Percentiles rank a stretch among this genome's conserved stretches.
phyloP scores from a whole-genome alignment of 2,113 vertebrate genomes.

The Lagenorhynchus albirostris region DNA sequence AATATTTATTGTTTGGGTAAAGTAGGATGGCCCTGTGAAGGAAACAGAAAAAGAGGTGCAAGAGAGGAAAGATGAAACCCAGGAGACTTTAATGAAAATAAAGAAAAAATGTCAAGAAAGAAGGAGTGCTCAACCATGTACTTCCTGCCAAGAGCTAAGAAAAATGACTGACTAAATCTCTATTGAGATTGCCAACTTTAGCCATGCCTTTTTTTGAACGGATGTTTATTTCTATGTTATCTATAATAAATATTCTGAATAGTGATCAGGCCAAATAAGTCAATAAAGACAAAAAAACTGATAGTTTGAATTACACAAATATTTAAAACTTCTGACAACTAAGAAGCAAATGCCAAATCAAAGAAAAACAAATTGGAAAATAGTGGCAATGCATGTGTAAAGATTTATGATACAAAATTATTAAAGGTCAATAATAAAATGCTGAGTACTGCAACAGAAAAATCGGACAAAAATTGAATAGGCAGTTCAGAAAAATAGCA shows the following conservation, averaged over 20 bases:
- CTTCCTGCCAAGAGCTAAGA: neutral
- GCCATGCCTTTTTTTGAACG: neutral
- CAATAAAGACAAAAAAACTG: neutral
- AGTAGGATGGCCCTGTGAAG: neutral
- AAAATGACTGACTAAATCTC: neutral
- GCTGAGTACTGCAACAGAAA: neutral
- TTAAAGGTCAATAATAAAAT: conserved; percentile 3
- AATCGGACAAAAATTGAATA: neutral
- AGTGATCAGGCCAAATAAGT: neutral
- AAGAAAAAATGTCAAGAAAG: neutral
- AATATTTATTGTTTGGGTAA: neutral
- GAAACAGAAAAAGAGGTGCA: neutral
- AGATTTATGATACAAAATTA: neutral
- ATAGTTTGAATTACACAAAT: neutral
- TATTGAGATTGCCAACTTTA: neutral
- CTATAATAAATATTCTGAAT: neutral
- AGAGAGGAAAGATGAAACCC: neutral
- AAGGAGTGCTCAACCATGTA: neutral
- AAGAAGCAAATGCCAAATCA: neutral
- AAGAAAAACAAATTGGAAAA: neutral
- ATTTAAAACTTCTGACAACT: neutral
- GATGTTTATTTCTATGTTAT: neutral
- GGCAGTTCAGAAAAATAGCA: neutral
- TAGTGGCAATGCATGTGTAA: neutral
- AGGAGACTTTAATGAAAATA: neutral